Conservation (phyloP, 2,797 vertebrate species). For the Phalanger gymnotis region DNA sequence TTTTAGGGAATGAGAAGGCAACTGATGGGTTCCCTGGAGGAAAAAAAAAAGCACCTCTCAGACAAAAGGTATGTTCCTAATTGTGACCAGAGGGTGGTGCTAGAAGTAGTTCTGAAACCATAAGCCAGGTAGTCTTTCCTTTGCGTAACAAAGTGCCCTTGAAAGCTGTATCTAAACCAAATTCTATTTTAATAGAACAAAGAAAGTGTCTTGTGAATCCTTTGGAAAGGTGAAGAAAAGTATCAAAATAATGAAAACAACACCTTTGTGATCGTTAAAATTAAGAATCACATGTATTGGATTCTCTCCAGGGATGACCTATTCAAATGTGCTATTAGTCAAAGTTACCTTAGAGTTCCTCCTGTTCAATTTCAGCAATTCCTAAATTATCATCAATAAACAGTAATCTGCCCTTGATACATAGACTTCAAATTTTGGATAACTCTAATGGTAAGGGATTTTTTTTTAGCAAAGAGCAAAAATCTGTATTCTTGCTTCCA, state of each 20-base stretch:
- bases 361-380: background rate
- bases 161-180: background rate
- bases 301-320: background rate
- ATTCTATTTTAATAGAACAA: background rate
- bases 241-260: background rate
- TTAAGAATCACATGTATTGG: background rate
- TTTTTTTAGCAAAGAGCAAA: background rate
- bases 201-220: background rate
- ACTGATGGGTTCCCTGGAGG: background rate
- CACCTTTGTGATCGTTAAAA: background rate
- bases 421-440: background rate
- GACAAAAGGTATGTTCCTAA: background rate
- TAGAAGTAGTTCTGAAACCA: background rate
- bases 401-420: background rate
- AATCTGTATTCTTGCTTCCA: background rate
- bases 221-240: background rate
- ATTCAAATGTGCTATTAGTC: background rate
- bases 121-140: background rate
- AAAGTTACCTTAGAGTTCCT: background rate
- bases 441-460: background rate
- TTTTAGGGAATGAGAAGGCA: background rate
- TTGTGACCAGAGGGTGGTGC: background rate
- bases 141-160: background rate
- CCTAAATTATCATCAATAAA: background rate
- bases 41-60: background rate